Conservation (phyloP, 1,140 invertebrate genomes). For the Drosophila busckii region DNA sequence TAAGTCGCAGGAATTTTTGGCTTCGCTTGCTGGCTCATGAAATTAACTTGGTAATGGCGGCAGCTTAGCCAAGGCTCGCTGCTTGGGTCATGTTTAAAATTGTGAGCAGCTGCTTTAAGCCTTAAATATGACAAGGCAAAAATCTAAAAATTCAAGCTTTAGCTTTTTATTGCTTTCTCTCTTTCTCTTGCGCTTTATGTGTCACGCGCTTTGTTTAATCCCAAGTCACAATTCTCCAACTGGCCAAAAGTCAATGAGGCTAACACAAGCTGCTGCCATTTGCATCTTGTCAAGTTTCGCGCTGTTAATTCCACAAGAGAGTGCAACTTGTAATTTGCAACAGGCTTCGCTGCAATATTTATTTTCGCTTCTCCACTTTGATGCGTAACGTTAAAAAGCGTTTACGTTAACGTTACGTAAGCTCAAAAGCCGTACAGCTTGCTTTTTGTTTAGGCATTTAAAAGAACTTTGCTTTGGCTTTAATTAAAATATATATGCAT, state of each 20-base stretch:
- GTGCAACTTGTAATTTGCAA: conserved; percentile 69
- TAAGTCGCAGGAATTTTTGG: conserved; percentile 63
- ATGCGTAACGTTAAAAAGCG: conserved; percentile 62
- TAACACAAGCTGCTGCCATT: conserved; percentile 1
- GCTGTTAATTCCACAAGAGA: conserved; percentile 76
- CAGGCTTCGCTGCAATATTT: conserved; percentile 26
- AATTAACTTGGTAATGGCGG: conserved; percentile 53
- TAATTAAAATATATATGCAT: too few species aligned
- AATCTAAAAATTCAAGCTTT: too few species aligned
- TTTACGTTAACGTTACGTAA: conserved; percentile 66
- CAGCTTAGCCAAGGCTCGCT: conserved; percentile 32
- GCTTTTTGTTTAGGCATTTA: too few species aligned
- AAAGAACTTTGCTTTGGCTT: too few species aligned
- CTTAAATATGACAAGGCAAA: too few species aligned
- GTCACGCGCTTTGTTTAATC: too few species aligned
- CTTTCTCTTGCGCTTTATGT: too few species aligned
- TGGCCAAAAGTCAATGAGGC: conserved; percentile 57
- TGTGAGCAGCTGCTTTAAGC: too few species aligned
- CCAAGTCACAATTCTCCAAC: too few species aligned
- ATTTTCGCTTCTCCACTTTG: conserved; percentile 29
- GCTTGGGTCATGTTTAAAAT: too few species aligned
- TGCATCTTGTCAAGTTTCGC: conserved; percentile 55
- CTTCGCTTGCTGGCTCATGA: conserved; percentile 38
- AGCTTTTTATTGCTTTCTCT: too few species aligned
- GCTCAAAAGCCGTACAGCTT: conserved; percentile 52